These are phyloP conservation scores for Aphelocoma californica DNA, from an alignment of 2,797 vertebrate genomes.

Conservation along the genomic window DNA sequence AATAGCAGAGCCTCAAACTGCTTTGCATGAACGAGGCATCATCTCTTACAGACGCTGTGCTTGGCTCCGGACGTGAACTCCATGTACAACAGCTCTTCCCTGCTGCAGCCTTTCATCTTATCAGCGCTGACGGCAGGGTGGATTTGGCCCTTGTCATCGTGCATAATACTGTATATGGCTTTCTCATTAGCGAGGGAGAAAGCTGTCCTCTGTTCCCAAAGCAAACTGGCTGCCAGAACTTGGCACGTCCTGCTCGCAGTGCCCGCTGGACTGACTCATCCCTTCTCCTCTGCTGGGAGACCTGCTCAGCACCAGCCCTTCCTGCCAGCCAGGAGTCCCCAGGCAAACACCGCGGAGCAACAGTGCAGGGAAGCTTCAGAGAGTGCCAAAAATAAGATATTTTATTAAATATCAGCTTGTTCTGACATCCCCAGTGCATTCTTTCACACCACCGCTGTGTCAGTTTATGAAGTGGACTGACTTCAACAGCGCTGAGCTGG, in stretches of 20 bases:
- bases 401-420: neutral
- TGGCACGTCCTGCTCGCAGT: neutral
- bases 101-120: constrained; percentile 43
- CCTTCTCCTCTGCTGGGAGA: neutral
- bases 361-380: rapidly evolving
- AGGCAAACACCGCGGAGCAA: rapidly evolving
- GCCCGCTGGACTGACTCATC: neutral
- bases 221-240: neutral
- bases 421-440: neutral
- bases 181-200: neutral
- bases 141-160: neutral
- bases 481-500: neutral
- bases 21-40: constrained; percentile 12
- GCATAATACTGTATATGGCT: neutral
- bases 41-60: neutral
- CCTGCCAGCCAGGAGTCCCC: neutral
- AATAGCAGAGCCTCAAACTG: neutral
- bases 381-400: neutral
- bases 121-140: neutral
- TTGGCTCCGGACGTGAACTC: neutral
- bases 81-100: constrained; percentile 1
- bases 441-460: rapidly evolving
- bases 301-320: neutral
- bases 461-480: rapidly evolving
- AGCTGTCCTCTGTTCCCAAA: neutral